Evolutionary conservation across 2,888 invertebrate species (phyloP).

Genomic region (Pristionchus maxplancki): DNA sequence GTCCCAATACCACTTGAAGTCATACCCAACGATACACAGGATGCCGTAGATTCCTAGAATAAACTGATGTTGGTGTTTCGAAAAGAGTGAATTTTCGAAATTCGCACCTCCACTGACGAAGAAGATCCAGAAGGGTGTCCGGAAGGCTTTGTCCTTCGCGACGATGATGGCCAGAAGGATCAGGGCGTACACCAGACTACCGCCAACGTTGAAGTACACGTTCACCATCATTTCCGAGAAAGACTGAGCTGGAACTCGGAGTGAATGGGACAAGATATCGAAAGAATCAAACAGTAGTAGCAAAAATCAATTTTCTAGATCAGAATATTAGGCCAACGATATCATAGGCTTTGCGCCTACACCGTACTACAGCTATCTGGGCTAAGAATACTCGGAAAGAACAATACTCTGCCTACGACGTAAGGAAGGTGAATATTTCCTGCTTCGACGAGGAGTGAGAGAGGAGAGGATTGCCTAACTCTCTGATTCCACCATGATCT

Average conservation of each 20-base stretch:
- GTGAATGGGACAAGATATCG: not conserved
- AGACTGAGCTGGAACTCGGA: not conserved
- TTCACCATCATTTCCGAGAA: not conserved
- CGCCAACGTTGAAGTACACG: not conserved
- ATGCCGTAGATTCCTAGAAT: conserved; percentile 36
- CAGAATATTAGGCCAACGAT: no score
- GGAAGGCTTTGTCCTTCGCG: not conserved
- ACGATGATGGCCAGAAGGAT: not conserved
- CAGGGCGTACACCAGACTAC: not conserved
- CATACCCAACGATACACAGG: not conserved
- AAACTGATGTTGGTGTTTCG: no score
- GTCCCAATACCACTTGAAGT: not conserved
- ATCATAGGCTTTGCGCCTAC: no score
- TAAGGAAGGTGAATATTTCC: no score
- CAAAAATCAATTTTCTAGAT: no score
- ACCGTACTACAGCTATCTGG: no score
- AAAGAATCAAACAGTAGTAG: no score
- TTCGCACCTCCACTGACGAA: conserved; percentile 12
- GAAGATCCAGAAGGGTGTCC: conserved; percentile 13
- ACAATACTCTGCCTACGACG: no score
- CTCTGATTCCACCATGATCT: no score
- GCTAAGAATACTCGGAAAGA: no score
- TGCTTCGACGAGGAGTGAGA: not conserved
- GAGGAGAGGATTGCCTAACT: no score
- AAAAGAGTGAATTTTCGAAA: no score